phyloP scores from a whole-genome alignment of 2,888 invertebrate species.

The Drosophila kokeensis region DNA sequence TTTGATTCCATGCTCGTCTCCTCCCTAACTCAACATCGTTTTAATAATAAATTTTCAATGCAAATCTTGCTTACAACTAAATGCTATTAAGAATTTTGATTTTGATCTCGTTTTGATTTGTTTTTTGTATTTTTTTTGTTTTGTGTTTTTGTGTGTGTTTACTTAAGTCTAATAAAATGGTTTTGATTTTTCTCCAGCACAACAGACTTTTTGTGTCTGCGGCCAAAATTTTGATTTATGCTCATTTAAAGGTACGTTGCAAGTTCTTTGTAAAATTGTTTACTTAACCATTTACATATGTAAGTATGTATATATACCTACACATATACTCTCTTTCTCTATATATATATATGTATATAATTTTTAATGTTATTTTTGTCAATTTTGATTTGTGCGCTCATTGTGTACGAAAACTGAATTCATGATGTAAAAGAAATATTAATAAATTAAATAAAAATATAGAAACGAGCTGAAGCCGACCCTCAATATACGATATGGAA shows the following conservation, averaged over 20 bases:
- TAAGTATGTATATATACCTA: constrained; percentile 34
- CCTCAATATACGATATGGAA: constrained; percentile 9
- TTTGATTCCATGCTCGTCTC: constrained; percentile 68
- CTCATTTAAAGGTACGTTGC: constrained; percentile 81
- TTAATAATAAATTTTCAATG: constrained; percentile 62
- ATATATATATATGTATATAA: constrained; percentile 17
- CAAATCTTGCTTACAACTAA: constrained; percentile 63
- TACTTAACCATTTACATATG: constrained; percentile 54
- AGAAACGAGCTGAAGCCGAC: constrained; percentile 6
- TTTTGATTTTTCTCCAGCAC: constrained; percentile 76
- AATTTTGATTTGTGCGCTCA: constrained; percentile 78
- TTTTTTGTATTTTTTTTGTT: constrained; percentile 28
- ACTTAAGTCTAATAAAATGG: constrained; percentile 75
- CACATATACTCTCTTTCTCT: constrained; percentile 28
- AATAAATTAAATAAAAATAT: constrained; percentile 23
- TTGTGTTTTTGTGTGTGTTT: constrained; percentile 29
- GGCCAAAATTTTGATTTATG: constrained; percentile 84
- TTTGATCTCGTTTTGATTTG: constrained; percentile 41
- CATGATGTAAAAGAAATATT: constrained; percentile 14
- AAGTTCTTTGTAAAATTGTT: constrained; percentile 69
- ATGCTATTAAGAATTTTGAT: constrained; percentile 57
- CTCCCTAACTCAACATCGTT: constrained; percentile 61
- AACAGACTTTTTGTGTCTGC: constrained; percentile 57
- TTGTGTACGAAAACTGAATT: constrained; percentile 18
- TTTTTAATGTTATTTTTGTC: constrained; percentile 29